These are phyloP conservation scores for Bicyclus anynana DNA, from an alignment of 1,140 invertebrate genomes.

Conservation along the genomic window DNA sequence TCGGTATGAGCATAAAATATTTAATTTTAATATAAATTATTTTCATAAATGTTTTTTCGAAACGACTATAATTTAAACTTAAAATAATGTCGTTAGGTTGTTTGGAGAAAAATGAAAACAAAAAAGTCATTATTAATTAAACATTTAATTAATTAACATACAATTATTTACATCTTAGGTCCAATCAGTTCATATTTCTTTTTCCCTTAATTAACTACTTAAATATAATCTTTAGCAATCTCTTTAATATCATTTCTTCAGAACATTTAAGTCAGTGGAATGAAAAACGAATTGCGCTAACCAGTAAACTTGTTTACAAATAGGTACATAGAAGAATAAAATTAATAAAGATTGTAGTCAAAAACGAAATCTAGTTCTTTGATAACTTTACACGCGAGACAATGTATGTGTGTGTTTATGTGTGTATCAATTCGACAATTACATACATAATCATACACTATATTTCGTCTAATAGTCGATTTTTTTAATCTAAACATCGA, in stretches of 20 bases:
- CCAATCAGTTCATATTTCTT: constrained; percentile 67
- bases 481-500: too few species aligned
- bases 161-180: constrained; percentile 67
- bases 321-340: neutral
- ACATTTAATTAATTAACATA: constrained; percentile 50
- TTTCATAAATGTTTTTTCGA: too few species aligned
- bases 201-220: constrained; percentile 14
- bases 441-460: too few species aligned
- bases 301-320: neutral
- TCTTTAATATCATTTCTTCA: neutral
- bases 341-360: neutral
- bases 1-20: too few species aligned
- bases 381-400: too few species aligned
- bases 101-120: neutral
- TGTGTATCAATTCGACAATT: too few species aligned
- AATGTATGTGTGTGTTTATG: too few species aligned
- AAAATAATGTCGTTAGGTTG: neutral
- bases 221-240: neutral
- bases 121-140: constrained; percentile 36
- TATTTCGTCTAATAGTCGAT: too few species aligned
- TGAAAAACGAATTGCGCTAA: neutral
- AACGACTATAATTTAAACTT: too few species aligned
- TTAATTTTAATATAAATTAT: too few species aligned
- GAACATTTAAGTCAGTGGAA: neutral
- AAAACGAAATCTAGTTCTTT: neutral